Evolutionary conservation across 2,113 vertebrate genomes (phyloP), one percentile per base, ranked within the genome.

Genomic region (Sakesphorus luctuosus): DNA sequence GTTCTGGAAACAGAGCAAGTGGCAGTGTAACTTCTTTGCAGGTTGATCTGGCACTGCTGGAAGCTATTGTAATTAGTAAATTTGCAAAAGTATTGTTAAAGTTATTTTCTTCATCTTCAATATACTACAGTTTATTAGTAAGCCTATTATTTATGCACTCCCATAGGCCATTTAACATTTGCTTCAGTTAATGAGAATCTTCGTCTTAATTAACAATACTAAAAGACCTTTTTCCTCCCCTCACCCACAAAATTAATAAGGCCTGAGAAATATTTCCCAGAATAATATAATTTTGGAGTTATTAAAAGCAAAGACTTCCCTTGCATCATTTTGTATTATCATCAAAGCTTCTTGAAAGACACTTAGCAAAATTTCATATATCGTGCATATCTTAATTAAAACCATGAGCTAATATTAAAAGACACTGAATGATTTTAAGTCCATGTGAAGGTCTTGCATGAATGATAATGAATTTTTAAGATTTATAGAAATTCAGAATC

Each of bases 191-290:
- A 97, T 96, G 87, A 95, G 53, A 93, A 89, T 94, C 76, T 93
- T 95, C 90, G 38, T 78, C 81, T 97, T 97, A 97, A 97, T 96
- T 97, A 96, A 95, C 81, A 73, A 74, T 79, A 50, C 77, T 82
- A 47, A 96, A 96, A 95, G 78, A 74, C 23, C 5, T 43, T 90
- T 83, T 79, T 31, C 24, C 15, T 63, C 63, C 46, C 46, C 28
- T 84, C 46, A 17, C 18, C 43, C 16, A 47, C 21, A 77, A 76
- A 95, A 88, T 3, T 31, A 93, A 87, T 67, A 71, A 82, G 23
- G 11, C 6, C 5, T 71, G 50, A 87, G 77, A 95, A 94, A 94
- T 84, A 82, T 71, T 89, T 26, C 59, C 75, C 58, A 88, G 55
- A 96, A 96, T 71, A 81, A 79, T 73, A 83, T 55, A 33, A 87